Evolutionary conservation across 2,113 vertebrate genomes (phyloP), one percentile per base, ranked within the genome.

Genomic region (Phylloscopus trochiloides): DNA sequence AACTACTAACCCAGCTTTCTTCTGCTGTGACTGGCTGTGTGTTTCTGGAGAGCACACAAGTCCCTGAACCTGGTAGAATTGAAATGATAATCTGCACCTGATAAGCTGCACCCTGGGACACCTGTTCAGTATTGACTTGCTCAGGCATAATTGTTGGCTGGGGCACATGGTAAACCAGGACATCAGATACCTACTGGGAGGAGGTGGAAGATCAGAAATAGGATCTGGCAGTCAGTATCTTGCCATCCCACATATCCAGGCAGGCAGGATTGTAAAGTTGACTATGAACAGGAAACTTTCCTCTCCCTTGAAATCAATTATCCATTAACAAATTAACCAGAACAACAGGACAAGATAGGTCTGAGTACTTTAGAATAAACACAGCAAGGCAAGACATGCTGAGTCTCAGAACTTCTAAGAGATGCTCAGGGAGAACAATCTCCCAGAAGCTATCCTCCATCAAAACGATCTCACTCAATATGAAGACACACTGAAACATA

Each of bases 171-270:
- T 59, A 90, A 95, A 81, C 22, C 74, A 93, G 90, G 90, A 82
- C 85, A 95, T 86, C 90, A 97, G 94, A 96, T 95, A 93, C 1
- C 38, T 40, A 6, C 66, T 73, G 45, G 71, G 50, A 94, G 54
- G 52, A 85, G 88, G n/a, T 79, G 81, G 85, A 95, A 95, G 81
- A 95, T 94, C 85, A 93, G 95, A 79, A 95, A 97, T 31, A 59
- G 34, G 74, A 96, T 90, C 92, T 88, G 70, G 45, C 58, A 92
- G 67, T 38, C 82, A 75, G 52, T 72, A 88, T 88, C 90, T 88
- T 88, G 54, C 36, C 48, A 63, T 48, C 32, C 48, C 65, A 21
- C 62, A 28, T 50, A 91, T 65, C 66, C 50, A 86, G 50, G n/a
- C 21, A 90, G 74, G 71, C 58, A 68, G 81, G 67, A 68, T 11